Evolutionary conservation across 1,140 invertebrate genomes (phyloP).

Genomic region (Sitobion miscanthi): DNA sequence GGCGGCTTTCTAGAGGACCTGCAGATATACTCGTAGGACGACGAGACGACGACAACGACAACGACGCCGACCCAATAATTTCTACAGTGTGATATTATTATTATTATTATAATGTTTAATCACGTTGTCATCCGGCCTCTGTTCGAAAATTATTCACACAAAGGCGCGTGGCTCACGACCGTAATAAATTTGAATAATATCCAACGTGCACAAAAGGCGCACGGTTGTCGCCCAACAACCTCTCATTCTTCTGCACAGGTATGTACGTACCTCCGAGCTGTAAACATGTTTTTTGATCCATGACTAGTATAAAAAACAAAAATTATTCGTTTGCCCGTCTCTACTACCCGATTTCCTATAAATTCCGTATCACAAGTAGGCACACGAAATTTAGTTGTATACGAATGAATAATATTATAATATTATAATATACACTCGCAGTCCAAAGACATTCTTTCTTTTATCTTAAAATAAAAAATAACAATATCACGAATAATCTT

Average conservation of each 20-base stretch:
- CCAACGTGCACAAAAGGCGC: slow-evolving; percentile 31
- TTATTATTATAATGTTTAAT: slow-evolving; percentile 48
- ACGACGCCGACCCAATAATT: neutral
- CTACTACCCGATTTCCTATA: slow-evolving; percentile 24
- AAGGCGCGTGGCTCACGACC: slow-evolving; percentile 33
- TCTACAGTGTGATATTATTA: slow-evolving; percentile 13
- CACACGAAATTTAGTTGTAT: neutral
- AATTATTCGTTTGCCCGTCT: neutral
- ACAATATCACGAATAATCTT: slow-evolving; percentile 13
- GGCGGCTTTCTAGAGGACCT: neutral
- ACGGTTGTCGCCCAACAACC: neutral
- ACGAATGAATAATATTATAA: slow-evolving; percentile 14
- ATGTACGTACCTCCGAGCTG: neutral
- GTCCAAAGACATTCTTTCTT: neutral
- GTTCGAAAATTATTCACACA: slow-evolving; percentile 21
- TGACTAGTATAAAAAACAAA: slow-evolving; percentile 27
- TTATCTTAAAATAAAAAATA: slow-evolving; percentile 5
- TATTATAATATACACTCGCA: neutral
- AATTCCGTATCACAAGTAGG: neutral
- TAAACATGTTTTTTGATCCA: slow-evolving; percentile 42
- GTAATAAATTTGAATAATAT: slow-evolving; percentile 50
- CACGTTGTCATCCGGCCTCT: slow-evolving; percentile 43
- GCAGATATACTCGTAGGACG: neutral
- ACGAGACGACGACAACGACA: neutral
- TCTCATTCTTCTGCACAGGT: neutral